Evolutionary conservation across 2,888 invertebrate species (phyloP), one percentile per base, ranked within the genome.

Genomic region (Tineola bisselliella): DNA sequence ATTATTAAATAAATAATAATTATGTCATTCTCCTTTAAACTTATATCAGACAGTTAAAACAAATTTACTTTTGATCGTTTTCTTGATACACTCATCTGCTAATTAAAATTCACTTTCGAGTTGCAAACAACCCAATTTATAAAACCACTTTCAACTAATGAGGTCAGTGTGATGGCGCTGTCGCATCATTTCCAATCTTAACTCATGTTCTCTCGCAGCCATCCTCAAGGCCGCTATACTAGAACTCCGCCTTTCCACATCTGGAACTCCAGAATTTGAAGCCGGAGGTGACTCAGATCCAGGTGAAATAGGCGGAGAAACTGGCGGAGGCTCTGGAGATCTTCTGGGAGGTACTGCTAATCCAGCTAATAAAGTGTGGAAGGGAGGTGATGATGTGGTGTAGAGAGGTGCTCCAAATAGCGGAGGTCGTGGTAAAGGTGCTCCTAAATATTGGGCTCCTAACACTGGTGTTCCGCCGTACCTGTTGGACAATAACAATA

Each of bases 181-280:
- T 61, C 95, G 89, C 61, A 95, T 75, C 89, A 94, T 91, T 77
- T 95, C 95, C 68, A 95, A 84, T 73, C 94, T 90, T 58, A 95
- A 81, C 76, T 96, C 96, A 75, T 96, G 96, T 75, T 97, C 96
- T 60, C 96, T 89, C 0, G 97, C 97, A 67, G 96, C 96, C 69
- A 95, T 89, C 66, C 97, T 88, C 44, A 97, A 82, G 0, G 94
- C 93, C 0, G 95, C 96, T 68, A 96, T 96, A 71, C 96, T 96
- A 31, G 94, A 94, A 68, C 93, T 94, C 68, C 95, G 87, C 65
- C 95, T 88, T 76, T 95, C 95, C 62, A 94, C 92, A 65, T 94
- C 94, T 25, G 91, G 93, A 0, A 89, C 88, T 1, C 79, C 70
- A 59, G 76, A 74, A 6, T 44, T 59, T 48, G 82, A 63, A 64